Evolutionary conservation across 2,113 vertebrate species (phyloP).

Genomic region (human): DNA sequence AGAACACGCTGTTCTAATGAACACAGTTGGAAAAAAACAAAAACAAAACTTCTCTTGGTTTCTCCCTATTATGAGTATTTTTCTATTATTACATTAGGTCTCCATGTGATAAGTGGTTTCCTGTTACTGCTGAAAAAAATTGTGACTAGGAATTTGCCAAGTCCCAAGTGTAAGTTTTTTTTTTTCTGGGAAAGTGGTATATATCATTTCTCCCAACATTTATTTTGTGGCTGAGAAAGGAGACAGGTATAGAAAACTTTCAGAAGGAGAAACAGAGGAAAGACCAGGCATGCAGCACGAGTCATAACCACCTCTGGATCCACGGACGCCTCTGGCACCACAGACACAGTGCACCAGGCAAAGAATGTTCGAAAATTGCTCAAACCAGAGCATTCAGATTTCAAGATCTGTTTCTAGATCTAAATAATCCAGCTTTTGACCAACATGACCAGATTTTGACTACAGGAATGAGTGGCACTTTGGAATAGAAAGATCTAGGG

Average conservation of each 20-base stretch:
- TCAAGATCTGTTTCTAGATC: neutral
- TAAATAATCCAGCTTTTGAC: neutral
- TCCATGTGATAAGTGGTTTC: neutral
- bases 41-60: neutral
- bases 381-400: neutral
- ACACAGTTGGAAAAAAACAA: neutral
- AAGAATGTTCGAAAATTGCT: neutral
- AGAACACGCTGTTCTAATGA: neutral
- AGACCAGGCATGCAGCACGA: neutral
- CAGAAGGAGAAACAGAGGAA: neutral
- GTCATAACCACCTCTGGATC: neutral
- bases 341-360: neutral
- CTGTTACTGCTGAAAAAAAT: neutral
- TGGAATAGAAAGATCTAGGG: neutral
- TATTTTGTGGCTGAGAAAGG: neutral
- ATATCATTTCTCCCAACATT: conserved; percentile 21
- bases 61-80: neutral
- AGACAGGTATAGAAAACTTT: neutral
- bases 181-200: neutral
- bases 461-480: neutral
- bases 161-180: neutral
- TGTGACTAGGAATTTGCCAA: neutral
- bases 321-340: neutral
- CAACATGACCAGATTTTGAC: neutral
- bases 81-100: neutral